phyloP scores from a whole-genome alignment of 2,888 invertebrate genomes.

The Pheosia tremula region DNA sequence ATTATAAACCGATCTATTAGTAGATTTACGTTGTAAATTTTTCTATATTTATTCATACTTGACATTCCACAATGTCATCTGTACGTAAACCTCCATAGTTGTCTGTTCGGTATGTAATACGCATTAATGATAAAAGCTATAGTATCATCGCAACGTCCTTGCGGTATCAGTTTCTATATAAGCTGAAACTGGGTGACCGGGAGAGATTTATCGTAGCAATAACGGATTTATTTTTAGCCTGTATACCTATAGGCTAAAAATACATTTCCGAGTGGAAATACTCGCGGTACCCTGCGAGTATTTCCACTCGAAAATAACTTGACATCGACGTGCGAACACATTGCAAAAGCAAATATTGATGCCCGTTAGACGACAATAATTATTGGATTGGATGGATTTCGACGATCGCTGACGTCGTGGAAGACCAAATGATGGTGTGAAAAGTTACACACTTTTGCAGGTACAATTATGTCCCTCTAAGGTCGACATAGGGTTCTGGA shows the following conservation, averaged over 20 bases:
- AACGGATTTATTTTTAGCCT: slow-evolving; percentile 62
- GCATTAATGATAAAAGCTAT: slow-evolving; percentile 23
- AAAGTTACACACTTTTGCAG: too few relatives aligned
- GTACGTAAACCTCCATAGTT: neutral
- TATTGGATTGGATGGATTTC: slow-evolving; percentile 4
- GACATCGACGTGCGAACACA: slow-evolving; percentile 38
- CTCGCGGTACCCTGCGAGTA: slow-evolving; percentile 24
- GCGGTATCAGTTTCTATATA: slow-evolving; percentile 59
- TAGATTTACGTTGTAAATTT: neutral
- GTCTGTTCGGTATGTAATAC: slow-evolving; percentile 15
- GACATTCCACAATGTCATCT: neutral
- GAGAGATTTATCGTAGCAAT: slow-evolving; percentile 61
- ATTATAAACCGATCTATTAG: neutral
- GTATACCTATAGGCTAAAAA: slow-evolving; percentile 4
- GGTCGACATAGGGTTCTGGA: too few relatives aligned
- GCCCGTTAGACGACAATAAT: slow-evolving; percentile 25
- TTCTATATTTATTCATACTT: neutral
- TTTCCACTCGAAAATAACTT: slow-evolving; percentile 48
- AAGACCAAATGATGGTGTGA: too few relatives aligned
- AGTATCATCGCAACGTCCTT: slow-evolving; percentile 46
- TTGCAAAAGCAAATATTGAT: slow-evolving; percentile 39
- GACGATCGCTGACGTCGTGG: too few relatives aligned
- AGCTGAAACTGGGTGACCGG: slow-evolving; percentile 68
- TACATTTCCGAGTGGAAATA: too few relatives aligned
- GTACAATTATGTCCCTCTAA: too few relatives aligned